Evolutionary conservation across 1,140 invertebrate genomes (phyloP), one percentile per base, ranked within the genome.

Genomic region (Antheraea mylitta): DNA sequence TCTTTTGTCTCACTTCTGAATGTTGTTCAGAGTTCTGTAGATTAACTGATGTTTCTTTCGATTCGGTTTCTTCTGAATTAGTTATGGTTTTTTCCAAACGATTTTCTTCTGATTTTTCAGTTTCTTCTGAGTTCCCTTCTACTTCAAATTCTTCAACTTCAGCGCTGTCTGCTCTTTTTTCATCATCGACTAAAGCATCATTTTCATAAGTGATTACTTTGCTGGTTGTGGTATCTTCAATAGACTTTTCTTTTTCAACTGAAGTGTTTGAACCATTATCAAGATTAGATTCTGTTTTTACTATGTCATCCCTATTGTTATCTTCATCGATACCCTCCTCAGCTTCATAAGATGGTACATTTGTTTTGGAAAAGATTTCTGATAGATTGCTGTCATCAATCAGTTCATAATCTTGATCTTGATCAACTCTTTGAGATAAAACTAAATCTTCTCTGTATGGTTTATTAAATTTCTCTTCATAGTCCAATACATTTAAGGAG

Each of bases 351-450:
- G 64, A 18, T 9, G 37, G 11, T 19, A 19, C 45, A 19, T n/a
- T 65, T 9, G 10, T 30, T 62, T 67, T 58, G 58, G 60, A 22
- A 36, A 73, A 73, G 18, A 73, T 69, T 58, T 73, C 36, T 13
- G 71, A 69, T 19, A 73, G 22, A 38, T 70, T 73, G 18, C 71
- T 73, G 36, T 84, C 79, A 22, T 71, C 73, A 11, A 83, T 77
- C 62, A 77, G 64, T 68, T 81, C 78, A 18, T 83, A 80, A 38
- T 83, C 75, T 18, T 76, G 60, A 37, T 48, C 60, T 53, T 53
- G 45, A 63, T 68, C 68, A 11, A 53, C 67, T 36, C 45, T 19
- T 22, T 58, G 59, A 22, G 18, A 66, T 11, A 45, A 48, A 30
- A 22, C 22, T 22, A 67, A 8, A 30, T 61, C 66, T n/a, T 73